phyloP scores from a whole-genome alignment of 2,888 invertebrate species.

The Drosophila siamana region DNA sequence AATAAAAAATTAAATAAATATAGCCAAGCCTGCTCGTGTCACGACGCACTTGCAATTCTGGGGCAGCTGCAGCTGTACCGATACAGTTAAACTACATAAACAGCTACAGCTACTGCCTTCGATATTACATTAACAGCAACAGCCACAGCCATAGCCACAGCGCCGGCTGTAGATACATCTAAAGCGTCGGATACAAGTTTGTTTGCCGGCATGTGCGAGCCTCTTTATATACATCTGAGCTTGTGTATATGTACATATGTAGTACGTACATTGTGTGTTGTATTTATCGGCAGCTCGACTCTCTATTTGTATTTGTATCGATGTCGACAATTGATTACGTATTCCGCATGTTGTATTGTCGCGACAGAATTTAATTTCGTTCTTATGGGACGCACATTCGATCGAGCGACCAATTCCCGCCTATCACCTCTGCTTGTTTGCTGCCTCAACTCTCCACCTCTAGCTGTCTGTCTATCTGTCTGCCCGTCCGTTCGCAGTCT shows the following conservation, averaged over 20 bases:
- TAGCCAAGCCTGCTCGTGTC: not conserved
- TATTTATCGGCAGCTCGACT: conserved; percentile 7
- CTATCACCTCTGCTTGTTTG: conserved; percentile 16
- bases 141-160: conserved; percentile 6
- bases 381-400: conserved; percentile 73
- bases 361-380: conserved; percentile 83
- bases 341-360: conserved; percentile 79
- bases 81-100: too few relatives aligned
- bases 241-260: conserved; percentile 16
- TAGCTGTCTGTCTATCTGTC: conserved; percentile 29
- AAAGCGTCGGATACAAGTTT: conserved; percentile 11
- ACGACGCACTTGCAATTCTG: not conserved
- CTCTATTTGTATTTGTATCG: conserved; percentile 55
- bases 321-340: conserved; percentile 79
- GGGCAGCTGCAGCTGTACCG: not conserved
- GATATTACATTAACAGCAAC: not conserved
- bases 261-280: conserved; percentile 13
- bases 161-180: conserved; percentile 12
- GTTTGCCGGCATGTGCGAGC: not conserved
- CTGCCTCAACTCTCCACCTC: conserved; percentile 6
- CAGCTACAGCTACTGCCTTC: not conserved
- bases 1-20: not conserved
- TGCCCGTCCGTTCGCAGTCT: conserved; percentile 20
- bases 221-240: conserved; percentile 15
- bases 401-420: conserved; percentile 52